Conservation (phyloP, 2,797 vertebrate genomes). For the Sylvia borin region DNA sequence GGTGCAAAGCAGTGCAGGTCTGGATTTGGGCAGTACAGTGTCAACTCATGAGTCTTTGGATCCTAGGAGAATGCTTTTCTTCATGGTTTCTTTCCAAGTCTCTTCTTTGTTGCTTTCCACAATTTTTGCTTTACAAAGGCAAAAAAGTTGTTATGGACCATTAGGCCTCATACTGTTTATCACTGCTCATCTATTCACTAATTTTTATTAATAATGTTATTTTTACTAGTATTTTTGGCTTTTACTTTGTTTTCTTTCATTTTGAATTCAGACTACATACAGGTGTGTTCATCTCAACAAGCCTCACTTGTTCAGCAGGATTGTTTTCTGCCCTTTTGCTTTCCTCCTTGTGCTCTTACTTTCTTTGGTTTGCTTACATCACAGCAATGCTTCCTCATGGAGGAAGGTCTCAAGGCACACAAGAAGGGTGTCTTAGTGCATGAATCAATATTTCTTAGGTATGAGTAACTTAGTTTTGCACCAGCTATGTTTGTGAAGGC, state of each 20-base stretch:
- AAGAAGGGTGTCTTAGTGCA: neutral
- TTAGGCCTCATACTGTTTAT: neutral
- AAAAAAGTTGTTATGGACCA: neutral
- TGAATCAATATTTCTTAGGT: neutral
- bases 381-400: neutral
- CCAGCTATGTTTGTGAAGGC: neutral
- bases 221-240: neutral
- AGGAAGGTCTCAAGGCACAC: neutral
- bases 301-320: fast-evolving
- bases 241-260: neutral
- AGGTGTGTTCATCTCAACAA: neutral
- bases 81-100: neutral
- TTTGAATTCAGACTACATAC: neutral
- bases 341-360: neutral
- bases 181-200: neutral
- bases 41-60: fast-evolving
- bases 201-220: neutral
- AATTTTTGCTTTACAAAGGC: neutral
- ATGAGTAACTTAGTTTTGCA: neutral
- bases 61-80: neutral
- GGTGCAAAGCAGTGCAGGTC: neutral
- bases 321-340: neutral
- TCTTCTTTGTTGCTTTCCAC: neutral
- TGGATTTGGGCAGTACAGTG: neutral
- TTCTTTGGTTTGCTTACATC: neutral